phyloP scores from a whole-genome alignment of 1,140 invertebrate species.

The Sitodiplosis mosellana region DNA sequence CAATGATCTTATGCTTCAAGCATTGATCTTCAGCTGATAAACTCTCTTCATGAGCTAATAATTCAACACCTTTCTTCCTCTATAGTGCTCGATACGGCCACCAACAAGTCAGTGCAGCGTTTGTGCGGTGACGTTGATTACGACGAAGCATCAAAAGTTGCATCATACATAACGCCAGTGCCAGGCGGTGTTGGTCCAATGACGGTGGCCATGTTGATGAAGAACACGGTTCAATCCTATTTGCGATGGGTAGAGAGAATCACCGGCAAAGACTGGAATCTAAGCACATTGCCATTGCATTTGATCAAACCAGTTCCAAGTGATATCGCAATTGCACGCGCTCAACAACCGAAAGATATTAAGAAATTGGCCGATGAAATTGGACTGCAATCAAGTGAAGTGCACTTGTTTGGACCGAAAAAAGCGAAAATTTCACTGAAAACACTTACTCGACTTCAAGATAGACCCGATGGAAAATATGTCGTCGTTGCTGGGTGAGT shows the following conservation, averaged over 20 bases:
- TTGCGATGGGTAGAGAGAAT: too few species aligned
- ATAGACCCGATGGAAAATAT: constrained; percentile 68
- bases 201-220: too few species aligned
- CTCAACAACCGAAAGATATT: constrained; percentile 78
- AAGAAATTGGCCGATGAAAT: constrained; percentile 61
- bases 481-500: constrained; percentile 83
- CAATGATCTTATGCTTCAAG: too few species aligned
- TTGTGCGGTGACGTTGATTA: constrained; percentile 93
- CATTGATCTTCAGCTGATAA: too few species aligned
- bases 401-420: constrained; percentile 79
- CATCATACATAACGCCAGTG: constrained; percentile 87
- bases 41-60: too few species aligned
- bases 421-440: constrained; percentile 89
- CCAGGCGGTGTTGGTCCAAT: constrained; percentile 96
- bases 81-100: too few species aligned
- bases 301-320: constrained; percentile 50
- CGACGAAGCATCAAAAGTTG: constrained; percentile 55
- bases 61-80: too few species aligned
- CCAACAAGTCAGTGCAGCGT: constrained; percentile 16
- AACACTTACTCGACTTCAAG: constrained; percentile 54
- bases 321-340: constrained; percentile 77
- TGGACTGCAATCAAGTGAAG: constrained; percentile 59
- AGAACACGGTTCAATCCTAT: too few species aligned
- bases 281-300: constrained; percentile 39
- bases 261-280: constrained; percentile 38